Conservation (phyloP, 2,797 vertebrate species). For the Microctenopoma stevenorrisi region DNA sequence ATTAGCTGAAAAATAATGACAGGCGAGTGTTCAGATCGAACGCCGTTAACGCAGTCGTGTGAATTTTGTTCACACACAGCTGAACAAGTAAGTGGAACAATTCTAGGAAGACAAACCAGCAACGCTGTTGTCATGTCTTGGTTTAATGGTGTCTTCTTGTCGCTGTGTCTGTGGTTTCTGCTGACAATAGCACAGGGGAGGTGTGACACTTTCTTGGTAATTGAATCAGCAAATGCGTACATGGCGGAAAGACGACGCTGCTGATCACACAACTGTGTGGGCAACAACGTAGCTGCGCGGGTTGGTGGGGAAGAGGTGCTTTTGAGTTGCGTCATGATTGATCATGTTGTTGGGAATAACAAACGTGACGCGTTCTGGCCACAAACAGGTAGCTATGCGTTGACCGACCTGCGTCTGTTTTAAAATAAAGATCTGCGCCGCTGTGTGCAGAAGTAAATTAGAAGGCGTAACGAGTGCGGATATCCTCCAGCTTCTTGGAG, state of each 20-base stretch:
- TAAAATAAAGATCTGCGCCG: background rate
- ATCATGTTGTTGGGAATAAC: background rate
- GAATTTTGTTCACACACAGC: slow-evolving; percentile 18
- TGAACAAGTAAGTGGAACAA: background rate
- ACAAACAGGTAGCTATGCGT: background rate
- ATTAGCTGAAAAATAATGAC: background rate
- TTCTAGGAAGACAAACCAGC: background rate
- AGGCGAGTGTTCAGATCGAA: background rate
- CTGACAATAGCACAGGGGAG: background rate
- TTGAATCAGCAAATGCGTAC: background rate
- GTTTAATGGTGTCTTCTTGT: background rate
- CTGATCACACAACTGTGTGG: background rate
- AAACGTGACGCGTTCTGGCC: background rate
- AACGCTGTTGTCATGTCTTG: slow-evolving; percentile 3
- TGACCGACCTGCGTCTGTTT: background rate
- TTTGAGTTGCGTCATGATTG: background rate
- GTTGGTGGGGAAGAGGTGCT: background rate
- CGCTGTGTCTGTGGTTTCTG: slow-evolving; percentile 6
- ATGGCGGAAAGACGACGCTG: too few species aligned
- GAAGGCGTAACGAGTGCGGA: slow-evolving; percentile 97
- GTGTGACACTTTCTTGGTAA: slow-evolving; percentile 36
- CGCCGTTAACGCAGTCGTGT: background rate
- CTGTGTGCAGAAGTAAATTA: slow-evolving; percentile 62
- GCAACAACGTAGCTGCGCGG: background rate
- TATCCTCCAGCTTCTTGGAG: slow-evolving; percentile 98